Conservation (phyloP, 2,113 vertebrate genomes). For the Neogale vison region DNA sequence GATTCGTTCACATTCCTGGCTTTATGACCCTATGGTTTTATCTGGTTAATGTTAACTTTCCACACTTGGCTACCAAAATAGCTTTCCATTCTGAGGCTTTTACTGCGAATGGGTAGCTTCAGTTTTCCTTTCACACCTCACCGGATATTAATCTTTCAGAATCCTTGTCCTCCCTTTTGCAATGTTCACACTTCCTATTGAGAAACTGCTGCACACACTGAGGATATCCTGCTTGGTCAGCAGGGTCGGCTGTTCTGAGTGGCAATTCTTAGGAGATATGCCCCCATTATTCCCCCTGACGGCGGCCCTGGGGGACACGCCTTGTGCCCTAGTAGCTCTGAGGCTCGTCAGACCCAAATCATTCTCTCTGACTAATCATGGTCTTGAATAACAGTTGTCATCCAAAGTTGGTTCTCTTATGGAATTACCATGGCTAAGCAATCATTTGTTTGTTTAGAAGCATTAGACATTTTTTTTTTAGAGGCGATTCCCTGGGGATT, state of each 20-base stretch:
- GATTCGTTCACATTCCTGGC: conserved; percentile 47
- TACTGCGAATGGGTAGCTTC: conserved; percentile 54
- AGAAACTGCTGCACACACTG: conserved; percentile 48
- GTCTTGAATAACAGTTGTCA: not conserved
- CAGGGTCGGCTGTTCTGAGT: not conserved
- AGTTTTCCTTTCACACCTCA: conserved; percentile 60
- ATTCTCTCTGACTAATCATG: not conserved
- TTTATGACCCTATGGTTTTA: conserved; percentile 27
- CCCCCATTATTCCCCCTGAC: not conserved
- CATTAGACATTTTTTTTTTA: not conserved
- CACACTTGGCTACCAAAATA: conserved; percentile 48
- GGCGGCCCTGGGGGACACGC: too few relatives aligned
- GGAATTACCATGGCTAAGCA: not conserved
- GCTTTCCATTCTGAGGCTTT: conserved; percentile 68
- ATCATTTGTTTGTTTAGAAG: not conserved
- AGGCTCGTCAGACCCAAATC: not conserved
- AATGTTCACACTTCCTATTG: conserved; percentile 76
- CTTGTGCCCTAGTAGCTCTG: not conserved
- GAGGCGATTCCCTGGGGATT: not conserved
- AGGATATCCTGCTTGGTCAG: conserved; percentile 73
- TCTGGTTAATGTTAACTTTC: conserved; percentile 41
- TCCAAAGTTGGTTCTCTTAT: not conserved
- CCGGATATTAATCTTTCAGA: conserved; percentile 80
- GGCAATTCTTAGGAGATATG: not conserved
- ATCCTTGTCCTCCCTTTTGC: conserved; percentile 81